Evolutionary conservation across 2,113 vertebrate genomes (phyloP), one percentile per base, ranked within the genome.

Genomic region (Phalacrocorax aristotelis): DNA sequence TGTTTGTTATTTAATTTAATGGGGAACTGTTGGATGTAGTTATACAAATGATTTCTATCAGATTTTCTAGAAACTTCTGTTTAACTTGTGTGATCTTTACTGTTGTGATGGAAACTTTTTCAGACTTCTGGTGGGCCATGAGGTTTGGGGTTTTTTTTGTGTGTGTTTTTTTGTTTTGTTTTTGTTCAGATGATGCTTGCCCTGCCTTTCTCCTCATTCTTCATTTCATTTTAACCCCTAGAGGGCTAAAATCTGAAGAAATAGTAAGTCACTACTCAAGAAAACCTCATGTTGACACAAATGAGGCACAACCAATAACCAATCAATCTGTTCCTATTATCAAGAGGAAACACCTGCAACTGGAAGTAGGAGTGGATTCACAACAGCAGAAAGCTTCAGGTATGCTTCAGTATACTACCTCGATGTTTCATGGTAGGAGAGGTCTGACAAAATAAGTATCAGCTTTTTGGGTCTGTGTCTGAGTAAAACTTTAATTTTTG

Each of bases 391-490:
- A 40, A 8, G 40, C 19, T 70, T 54, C 1, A 25, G 38, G 18
- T 2, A 1, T 7, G 13, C 3, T 32, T 76, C 2, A 3, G 7
- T 27, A 0, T 38, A 1, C 10, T 0, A 6, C 2, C 20, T 49
- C 34, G n/a, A 5, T 0, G 0, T n/a, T 49, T 36, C 3, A 1
- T 22, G 16, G 57, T 21, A 27, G 62, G 49, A 61, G 51, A 57
- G 4, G 5, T 7, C 30, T 62, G 14, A 5, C 16, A 19, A 38
- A 52, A 48, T 29, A 11, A 54, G 9, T 23, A 6, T 29, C 48
- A 70, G 4, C 3, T 51, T 76, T 61, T 30, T 6, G 14, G 22
- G 18, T 30, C 14, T 64, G 40, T 26, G 25, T 6, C 8, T 22
- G 15, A 46, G n/a, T 55, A 51, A 80, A 84, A 42, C 27, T 44